Percentiles rank a stretch among this genome's conserved stretches.
These are phyloP conservation scores for Diadromus collaris DNA, from an alignment of 2,888 invertebrate species.

Conservation along the genomic window DNA sequence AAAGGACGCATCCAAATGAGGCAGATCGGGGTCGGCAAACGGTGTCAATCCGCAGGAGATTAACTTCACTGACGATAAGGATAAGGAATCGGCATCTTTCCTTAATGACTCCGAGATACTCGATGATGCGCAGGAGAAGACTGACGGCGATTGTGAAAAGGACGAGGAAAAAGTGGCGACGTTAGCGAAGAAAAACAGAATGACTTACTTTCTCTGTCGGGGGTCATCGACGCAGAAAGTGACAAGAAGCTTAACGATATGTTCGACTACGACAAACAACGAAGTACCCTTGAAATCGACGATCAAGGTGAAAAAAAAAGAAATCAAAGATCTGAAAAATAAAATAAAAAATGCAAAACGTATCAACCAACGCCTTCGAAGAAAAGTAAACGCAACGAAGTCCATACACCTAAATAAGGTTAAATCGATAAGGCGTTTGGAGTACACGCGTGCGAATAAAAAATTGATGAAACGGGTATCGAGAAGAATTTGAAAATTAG, in stretches of 20 bases:
- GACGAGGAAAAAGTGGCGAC: no score
- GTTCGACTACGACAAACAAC: neutral
- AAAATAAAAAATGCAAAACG: neutral
- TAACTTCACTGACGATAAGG: neutral
- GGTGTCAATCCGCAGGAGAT: neutral
- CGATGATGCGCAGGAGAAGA: neutral
- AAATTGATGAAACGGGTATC: neutral
- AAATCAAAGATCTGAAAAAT: neutral
- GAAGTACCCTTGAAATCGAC: neutral
- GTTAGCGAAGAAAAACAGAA: no score
- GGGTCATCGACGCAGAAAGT: no score
- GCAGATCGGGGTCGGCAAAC: neutral
- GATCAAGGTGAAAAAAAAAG: neutral
- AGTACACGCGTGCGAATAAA: neutral
- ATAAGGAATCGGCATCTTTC: neutral
- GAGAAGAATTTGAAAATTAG: neutral
- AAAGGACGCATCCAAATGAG: neutral
- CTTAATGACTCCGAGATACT: neutral
- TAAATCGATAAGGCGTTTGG: neutral
- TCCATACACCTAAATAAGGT: neutral
- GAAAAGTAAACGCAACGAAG: neutral
- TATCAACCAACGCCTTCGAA: neutral
- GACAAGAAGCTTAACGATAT: neutral
- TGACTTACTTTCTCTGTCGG: no score
- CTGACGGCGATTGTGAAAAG: no score